phyloP scores from a whole-genome alignment of 2,888 invertebrate genomes.

The Limnephilus marmoratus region DNA sequence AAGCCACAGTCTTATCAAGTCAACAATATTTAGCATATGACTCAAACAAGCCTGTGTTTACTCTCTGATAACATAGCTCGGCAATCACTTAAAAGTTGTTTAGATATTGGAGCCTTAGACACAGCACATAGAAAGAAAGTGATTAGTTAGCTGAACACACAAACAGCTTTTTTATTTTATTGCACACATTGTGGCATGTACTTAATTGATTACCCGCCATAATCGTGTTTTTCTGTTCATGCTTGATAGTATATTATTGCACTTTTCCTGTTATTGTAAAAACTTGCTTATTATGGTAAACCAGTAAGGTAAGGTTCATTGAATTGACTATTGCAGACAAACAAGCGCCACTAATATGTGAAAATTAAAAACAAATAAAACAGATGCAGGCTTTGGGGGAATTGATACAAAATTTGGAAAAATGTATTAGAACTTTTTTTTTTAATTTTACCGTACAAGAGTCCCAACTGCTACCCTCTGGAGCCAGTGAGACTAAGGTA shows the following conservation, averaged over 20 bases:
- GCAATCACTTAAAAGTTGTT: neutral
- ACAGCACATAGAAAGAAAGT: neutral
- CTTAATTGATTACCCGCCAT: neutral
- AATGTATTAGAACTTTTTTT: too few species aligned
- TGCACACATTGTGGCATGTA: neutral
- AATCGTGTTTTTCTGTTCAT: neutral
- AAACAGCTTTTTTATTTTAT: neutral
- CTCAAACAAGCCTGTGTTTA: neutral
- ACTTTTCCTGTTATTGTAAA: constrained; percentile 3
- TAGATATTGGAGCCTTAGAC: neutral
- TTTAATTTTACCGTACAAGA: too few species aligned
- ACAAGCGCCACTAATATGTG: too few species aligned
- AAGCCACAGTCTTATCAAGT: neutral
- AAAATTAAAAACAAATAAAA: neutral
- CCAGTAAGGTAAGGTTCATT: neutral
- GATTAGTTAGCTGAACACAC: neutral
- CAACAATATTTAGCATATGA: neutral
- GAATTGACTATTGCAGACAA: neutral
- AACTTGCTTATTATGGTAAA: neutral
- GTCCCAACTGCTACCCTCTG: too few species aligned
- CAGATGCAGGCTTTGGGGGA: neutral
- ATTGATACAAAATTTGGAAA: too few species aligned
- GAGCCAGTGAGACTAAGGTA: too few species aligned
- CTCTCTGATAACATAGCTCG: neutral
- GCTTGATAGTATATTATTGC: neutral